Conservation (phyloP, 2,113 vertebrate genomes). For the Sceloporus tristichus region DNA sequence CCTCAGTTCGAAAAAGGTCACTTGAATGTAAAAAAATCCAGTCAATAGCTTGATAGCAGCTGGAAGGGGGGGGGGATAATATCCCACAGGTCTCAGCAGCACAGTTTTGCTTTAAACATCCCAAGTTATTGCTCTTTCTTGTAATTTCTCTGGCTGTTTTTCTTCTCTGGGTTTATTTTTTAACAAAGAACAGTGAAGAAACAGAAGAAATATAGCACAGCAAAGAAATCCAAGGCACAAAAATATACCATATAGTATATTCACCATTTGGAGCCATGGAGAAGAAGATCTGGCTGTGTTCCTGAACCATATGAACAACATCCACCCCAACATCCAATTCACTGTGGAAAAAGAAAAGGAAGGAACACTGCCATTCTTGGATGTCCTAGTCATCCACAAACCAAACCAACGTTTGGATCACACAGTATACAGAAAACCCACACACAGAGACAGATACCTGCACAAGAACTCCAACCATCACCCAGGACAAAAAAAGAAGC, state of each 20-base stretch:
- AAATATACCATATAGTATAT: background rate
- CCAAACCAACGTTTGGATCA: too few relatives aligned
- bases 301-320: too few relatives aligned
- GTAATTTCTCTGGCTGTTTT: background rate
- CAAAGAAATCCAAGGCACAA: background rate
- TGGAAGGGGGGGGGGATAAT: background rate
- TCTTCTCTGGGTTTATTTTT: slow-evolving; percentile 10
- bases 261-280: too few relatives aligned
- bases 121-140: slow-evolving; percentile 1
- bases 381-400: too few relatives aligned
- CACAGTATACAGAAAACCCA: too few relatives aligned
- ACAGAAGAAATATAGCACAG: background rate
- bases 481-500: too few relatives aligned
- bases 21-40: slow-evolving; percentile 11
- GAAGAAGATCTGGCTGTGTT: too few relatives aligned
- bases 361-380: too few relatives aligned
- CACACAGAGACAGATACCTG: too few relatives aligned
- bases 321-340: too few relatives aligned
- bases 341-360: too few relatives aligned
- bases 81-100: background rate
- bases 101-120: slow-evolving; percentile 21
- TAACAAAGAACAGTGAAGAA: slow-evolving; percentile 11
- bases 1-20: slow-evolving; percentile 10
- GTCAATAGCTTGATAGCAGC: slow-evolving; percentile 1
- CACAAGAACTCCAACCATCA: too few relatives aligned